phyloP scores from a whole-genome alignment of 2,113 vertebrate species.

The Thamnaconus septentrionalis region DNA sequence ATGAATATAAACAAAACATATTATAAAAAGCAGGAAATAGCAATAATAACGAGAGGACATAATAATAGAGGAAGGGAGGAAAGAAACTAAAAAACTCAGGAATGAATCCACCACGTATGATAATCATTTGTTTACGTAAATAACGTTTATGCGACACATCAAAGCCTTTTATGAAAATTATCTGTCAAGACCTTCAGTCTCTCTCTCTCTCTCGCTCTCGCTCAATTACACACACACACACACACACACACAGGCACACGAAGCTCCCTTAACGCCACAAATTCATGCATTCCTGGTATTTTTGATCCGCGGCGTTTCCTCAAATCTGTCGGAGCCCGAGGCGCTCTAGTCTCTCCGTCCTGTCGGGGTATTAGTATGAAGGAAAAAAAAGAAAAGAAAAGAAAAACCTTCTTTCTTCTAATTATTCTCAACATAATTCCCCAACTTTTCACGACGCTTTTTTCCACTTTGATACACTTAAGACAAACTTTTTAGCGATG shows the following conservation, averaged over 20 bases:
- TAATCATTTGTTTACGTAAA: constrained; percentile 49
- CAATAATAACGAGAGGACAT: too few relatives aligned
- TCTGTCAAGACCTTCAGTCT: constrained; percentile 24
- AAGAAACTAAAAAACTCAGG: too few relatives aligned
- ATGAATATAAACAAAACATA: too few relatives aligned
- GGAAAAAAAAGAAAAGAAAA: background rate
- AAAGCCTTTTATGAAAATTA: constrained; percentile 31
- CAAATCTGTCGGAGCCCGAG: constrained; percentile 36
- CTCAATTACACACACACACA: constrained; percentile 2
- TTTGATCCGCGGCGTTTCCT: constrained; percentile 4
- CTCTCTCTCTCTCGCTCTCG: constrained; percentile 9
- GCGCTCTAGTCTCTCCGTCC: constrained; percentile 21
- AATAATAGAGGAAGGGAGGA: too few relatives aligned
- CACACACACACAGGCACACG: background rate
- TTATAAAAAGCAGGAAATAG: too few relatives aligned
- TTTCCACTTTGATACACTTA: constrained; percentile 27
- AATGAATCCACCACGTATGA: background rate
- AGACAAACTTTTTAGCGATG: constrained; percentile 14
- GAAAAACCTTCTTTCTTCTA: constrained; percentile 33
- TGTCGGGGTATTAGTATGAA: background rate
- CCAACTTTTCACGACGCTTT: constrained; percentile 25
- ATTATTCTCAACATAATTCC: constrained; percentile 27
- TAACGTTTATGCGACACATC: constrained; percentile 30
- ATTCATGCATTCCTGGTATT: constrained; percentile 5
- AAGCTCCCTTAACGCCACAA: background rate